Evolutionary conservation across 2,888 invertebrate genomes (phyloP).

Genomic region (Teleogryllus oceanicus): DNA sequence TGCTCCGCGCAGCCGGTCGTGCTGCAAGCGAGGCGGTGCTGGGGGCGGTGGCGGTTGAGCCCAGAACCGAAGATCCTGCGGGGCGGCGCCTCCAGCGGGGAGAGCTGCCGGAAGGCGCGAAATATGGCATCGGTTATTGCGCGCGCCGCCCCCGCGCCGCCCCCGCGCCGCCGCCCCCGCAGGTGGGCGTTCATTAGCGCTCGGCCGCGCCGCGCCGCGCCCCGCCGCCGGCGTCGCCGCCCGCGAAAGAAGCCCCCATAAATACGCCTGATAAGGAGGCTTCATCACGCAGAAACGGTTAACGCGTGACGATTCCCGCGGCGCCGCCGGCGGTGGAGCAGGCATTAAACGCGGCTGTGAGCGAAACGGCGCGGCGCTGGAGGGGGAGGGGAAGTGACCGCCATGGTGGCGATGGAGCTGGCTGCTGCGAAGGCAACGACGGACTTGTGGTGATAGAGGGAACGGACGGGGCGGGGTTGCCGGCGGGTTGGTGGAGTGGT

Average conservation of each 20-base stretch:
- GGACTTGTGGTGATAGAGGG: too few relatives aligned
- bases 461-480: too few relatives aligned
- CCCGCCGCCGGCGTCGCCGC: background rate
- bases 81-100: too few relatives aligned
- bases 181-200: background rate
- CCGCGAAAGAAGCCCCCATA: background rate
- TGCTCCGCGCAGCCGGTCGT: background rate
- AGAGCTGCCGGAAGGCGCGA: too few relatives aligned
- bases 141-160: too few relatives aligned
- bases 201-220: background rate
- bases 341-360: background rate
- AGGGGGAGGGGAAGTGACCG: background rate
- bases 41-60: too few relatives aligned
- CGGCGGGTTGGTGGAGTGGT: too few relatives aligned
- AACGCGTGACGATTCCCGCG: background rate
- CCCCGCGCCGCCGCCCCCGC: background rate
- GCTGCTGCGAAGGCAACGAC: too few relatives aligned
- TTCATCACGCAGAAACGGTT: background rate
- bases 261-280: conserved; percentile 18
- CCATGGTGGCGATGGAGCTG: too few relatives aligned
- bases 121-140: too few relatives aligned
- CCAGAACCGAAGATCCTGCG: too few relatives aligned
- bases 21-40: too few relatives aligned
- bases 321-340: background rate
- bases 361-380: background rate